Conservation (phyloP, 2,113 vertebrate species). For the Megalops atlanticus region DNA sequence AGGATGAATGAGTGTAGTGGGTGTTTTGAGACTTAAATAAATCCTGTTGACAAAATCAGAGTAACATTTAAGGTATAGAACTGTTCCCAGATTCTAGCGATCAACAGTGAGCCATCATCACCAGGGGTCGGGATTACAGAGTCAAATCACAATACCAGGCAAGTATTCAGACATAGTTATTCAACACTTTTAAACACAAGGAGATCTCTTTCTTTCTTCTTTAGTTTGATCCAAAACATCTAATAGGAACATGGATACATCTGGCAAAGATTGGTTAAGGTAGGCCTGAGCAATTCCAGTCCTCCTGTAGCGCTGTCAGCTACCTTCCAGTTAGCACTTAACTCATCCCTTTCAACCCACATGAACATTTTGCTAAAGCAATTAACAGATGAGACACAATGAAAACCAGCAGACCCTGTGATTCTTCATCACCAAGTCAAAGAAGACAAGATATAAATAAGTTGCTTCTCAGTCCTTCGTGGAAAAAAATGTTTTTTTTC, state of each 20-base stretch:
- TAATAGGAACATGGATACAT: background rate
- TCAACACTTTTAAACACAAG: background rate
- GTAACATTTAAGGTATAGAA: background rate
- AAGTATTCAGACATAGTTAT: background rate
- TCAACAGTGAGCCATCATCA: background rate
- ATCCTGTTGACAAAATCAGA: background rate
- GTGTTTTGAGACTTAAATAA: background rate
- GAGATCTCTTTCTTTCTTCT: background rate
- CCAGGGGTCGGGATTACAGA: background rate
- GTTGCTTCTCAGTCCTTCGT: background rate
- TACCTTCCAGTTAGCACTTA: no score
- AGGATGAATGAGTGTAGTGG: background rate
- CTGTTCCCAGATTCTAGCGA: background rate
- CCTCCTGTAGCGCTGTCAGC: background rate
- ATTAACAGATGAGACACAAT: background rate
- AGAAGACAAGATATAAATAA: background rate
- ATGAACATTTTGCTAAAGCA: background rate
- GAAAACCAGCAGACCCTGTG: no score
- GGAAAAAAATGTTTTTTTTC: background rate
- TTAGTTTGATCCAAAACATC: constrained; percentile 1
- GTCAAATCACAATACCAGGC: no score
- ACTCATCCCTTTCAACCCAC: background rate
- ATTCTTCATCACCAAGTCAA: background rate
- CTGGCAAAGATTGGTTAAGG: background rate
- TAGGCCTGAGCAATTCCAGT: background rate